Evolutionary conservation across 2,888 invertebrate genomes (phyloP).

Genomic region (Phasia obesa): DNA sequence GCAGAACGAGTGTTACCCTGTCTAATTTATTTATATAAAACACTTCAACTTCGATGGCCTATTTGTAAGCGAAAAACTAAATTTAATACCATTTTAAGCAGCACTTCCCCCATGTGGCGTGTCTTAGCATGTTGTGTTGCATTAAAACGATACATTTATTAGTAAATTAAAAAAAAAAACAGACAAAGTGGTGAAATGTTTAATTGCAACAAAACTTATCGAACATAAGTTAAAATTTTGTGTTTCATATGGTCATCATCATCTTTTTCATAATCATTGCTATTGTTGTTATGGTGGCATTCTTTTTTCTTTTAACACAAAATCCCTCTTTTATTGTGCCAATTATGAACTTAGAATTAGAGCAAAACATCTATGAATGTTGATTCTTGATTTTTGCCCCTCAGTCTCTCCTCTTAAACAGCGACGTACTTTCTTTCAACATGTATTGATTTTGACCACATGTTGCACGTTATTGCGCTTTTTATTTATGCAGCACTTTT

Average conservation of each 20-base stretch:
- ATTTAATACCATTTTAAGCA: no score
- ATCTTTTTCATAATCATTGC: not conserved
- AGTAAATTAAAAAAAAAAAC: not conserved
- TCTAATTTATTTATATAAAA: no score
- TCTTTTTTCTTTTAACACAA: no score
- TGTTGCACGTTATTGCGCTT: conserved; percentile 48
- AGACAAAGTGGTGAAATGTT: no score
- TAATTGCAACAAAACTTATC: not conserved
- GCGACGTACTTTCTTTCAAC: not conserved
- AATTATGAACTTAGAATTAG: conserved; percentile 52
- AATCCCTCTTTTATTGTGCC: not conserved
- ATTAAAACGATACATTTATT: no score
- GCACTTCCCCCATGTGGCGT: no score
- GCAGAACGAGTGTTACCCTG: no score
- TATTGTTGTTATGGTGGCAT: no score
- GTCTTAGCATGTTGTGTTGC: no score
- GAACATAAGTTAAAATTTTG: not conserved
- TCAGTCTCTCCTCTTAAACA: not conserved
- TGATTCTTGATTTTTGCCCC: conserved; percentile 19
- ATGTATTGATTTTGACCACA: conserved; percentile 62
- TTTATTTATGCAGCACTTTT: conserved; percentile 11
- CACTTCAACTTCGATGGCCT: no score
- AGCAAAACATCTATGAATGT: conserved; percentile 50
- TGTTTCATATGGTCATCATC: conserved; percentile 13
- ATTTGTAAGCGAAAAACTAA: no score